phyloP scores from a whole-genome alignment of 1,140 invertebrate species.

The Rhyzopertha dominica region DNA sequence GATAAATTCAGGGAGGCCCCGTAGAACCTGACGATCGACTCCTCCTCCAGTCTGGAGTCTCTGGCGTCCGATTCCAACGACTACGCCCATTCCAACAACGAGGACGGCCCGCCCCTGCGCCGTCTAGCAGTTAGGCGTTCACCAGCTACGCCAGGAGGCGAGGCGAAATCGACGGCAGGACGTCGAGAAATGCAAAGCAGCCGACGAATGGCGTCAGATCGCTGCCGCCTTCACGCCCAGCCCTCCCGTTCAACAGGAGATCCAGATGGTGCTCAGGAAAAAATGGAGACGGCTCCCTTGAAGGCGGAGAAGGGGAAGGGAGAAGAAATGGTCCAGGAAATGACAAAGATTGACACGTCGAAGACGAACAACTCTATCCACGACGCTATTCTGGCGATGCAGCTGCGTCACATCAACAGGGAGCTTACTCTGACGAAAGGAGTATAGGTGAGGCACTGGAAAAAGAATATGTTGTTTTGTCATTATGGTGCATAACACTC shows the following conservation, averaged over 20 bases:
- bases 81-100: constrained; percentile 55
- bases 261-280: constrained; percentile 42
- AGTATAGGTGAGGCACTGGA: constrained; percentile 79
- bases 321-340: constrained; percentile 32
- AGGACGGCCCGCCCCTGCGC: too few species aligned
- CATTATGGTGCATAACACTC: too few species aligned
- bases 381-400: constrained; percentile 61
- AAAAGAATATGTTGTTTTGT: too few species aligned
- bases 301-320: constrained; percentile 22
- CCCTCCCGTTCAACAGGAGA: constrained; percentile 55
- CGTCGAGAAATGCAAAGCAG: constrained; percentile 56
- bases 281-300: constrained; percentile 43
- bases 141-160: constrained; percentile 81
- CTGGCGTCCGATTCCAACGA: constrained; percentile 64
- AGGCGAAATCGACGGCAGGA: constrained; percentile 84
- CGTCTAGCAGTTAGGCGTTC: constrained; percentile 76
- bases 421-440: constrained; percentile 82
- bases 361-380: too few species aligned
- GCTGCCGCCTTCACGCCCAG: constrained; percentile 83
- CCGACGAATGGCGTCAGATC: constrained; percentile 62
- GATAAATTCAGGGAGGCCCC: too few species aligned
- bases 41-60: constrained; percentile 76
- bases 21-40: constrained; percentile 77
- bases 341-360: constrained; percentile 34
- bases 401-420: constrained; percentile 73